Conservation (phyloP, 2,888 invertebrate genomes). For the Proisotoma minuta region DNA sequence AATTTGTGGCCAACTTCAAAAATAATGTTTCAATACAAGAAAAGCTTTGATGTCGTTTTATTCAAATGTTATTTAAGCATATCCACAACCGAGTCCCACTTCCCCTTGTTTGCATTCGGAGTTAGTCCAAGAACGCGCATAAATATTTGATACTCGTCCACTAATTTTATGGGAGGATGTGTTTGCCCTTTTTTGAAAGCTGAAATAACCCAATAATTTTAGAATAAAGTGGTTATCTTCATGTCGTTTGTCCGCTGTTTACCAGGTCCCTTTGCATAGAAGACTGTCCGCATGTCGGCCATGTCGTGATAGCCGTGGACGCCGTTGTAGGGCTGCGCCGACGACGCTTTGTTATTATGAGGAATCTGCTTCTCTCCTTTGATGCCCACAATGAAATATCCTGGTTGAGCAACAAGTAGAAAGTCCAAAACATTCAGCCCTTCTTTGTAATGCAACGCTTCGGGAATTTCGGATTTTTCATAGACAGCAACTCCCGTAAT, state of each 20-base stretch:
- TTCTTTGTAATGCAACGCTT: slow-evolving; percentile 52
- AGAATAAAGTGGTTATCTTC: neutral
- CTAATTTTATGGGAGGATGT: slow-evolving; percentile 50
- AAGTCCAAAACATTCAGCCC: slow-evolving; percentile 51
- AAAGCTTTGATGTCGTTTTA: neutral
- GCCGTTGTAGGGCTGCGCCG: slow-evolving; percentile 31
- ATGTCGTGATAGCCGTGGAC: slow-evolving; percentile 47
- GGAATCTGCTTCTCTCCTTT: slow-evolving; percentile 36
- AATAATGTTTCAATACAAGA: neutral
- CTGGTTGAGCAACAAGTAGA: slow-evolving; percentile 51
- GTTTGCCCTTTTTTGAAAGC: slow-evolving; percentile 50
- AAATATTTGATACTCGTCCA: slow-evolving; percentile 55
- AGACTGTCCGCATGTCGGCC: slow-evolving; percentile 49
- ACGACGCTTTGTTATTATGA: slow-evolving; percentile 25
- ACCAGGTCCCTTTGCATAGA: slow-evolving; percentile 49
- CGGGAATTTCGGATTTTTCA: slow-evolving; percentile 52
- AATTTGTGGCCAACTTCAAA: neutral
- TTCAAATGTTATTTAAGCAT: slow-evolving; percentile 12
- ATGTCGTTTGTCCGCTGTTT: slow-evolving; percentile 8
- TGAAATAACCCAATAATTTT: slow-evolving; percentile 35
- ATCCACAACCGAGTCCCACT: slow-evolving; percentile 45
- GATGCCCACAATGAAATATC: slow-evolving; percentile 48
- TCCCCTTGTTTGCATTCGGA: slow-evolving; percentile 51
- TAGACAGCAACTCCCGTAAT: slow-evolving; percentile 49
- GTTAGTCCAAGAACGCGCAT: slow-evolving; percentile 51